phyloP scores from a whole-genome alignment of 2,113 vertebrate genomes.

The Halcyon senegalensis region DNA sequence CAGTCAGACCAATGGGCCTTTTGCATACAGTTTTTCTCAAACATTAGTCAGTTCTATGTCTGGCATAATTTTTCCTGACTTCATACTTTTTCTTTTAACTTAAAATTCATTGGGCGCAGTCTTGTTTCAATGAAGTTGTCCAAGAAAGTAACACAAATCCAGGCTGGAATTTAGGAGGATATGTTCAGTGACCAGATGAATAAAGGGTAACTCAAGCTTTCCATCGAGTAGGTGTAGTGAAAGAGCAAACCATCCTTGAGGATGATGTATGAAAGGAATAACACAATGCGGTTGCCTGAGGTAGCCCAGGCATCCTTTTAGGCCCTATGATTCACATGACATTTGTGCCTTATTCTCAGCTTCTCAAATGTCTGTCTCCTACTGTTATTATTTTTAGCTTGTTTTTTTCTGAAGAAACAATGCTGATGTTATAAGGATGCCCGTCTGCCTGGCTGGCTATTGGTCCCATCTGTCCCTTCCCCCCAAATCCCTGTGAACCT shows the following conservation, averaged over 20 bases:
- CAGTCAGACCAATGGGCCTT: not conserved
- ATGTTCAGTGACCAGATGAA: not conserved
- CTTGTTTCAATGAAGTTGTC: not conserved
- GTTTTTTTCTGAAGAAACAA: not conserved
- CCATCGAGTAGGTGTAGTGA: not conserved
- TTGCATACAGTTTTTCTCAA: not conserved
- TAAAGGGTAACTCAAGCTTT: not conserved
- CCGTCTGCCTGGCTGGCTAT: not conserved
- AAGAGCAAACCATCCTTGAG: conserved; percentile 33
- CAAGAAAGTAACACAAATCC: not conserved
- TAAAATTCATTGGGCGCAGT: not conserved
- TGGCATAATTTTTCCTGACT: not conserved
- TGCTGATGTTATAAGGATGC: not conserved
- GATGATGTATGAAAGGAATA: not conserved
- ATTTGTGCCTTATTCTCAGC: conserved; percentile 35
- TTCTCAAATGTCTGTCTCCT: not conserved
- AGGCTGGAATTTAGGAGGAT: not conserved
- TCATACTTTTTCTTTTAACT: not conserved
- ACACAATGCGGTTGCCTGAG: not conserved
- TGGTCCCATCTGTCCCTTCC: not conserved
- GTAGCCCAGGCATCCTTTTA: conserved; percentile 1
- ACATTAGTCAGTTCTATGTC: rapidly evolving
- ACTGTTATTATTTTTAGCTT: conserved; percentile 29
- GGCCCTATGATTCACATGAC: conserved; percentile 37
- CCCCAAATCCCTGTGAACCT: not conserved